Conservation (phyloP, 2,797 vertebrate species). For the Dipus sagitta region DNA sequence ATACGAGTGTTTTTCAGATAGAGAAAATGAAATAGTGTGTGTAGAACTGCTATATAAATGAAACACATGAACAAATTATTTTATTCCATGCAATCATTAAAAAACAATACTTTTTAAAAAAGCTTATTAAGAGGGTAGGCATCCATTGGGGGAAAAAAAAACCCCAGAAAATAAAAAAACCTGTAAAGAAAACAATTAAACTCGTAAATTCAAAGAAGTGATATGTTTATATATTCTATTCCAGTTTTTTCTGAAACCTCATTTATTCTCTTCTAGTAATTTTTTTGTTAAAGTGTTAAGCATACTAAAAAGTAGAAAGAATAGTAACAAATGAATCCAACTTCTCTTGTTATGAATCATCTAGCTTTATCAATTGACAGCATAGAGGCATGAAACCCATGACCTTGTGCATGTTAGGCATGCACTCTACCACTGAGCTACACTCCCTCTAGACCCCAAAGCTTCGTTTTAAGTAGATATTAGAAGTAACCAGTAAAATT, state of each 20-base stretch:
- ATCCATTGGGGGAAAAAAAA: background rate
- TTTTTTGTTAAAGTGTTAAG: conserved; percentile 34
- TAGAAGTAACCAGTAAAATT: background rate
- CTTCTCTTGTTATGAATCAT: background rate
- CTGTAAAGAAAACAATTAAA: conserved; percentile 8
- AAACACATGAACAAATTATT: background rate
- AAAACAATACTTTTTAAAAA: background rate
- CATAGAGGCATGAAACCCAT: background rate
- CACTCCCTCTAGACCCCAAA: background rate
- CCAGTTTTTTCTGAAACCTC: background rate
- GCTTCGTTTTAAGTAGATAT: conserved; percentile 6
- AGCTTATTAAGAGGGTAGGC: background rate
- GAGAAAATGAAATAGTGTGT: conserved; percentile 1
- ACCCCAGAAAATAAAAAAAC: background rate
- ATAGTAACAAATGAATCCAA: background rate
- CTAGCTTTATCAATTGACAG: background rate
- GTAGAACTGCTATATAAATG: background rate
- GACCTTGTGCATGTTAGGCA: background rate
- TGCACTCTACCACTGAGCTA: background rate
- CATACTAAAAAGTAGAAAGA: conserved; percentile 20
- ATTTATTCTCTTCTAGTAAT: conserved; percentile 32
- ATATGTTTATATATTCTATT: background rate
- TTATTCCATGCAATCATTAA: conserved; percentile 40
- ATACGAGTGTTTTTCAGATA: background rate
- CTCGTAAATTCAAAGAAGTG: background rate